Percentiles rank a stretch among this genome's conserved stretches.
Conservation (phyloP, 1,140 invertebrate species). For the Drosophila cardini region DNA sequence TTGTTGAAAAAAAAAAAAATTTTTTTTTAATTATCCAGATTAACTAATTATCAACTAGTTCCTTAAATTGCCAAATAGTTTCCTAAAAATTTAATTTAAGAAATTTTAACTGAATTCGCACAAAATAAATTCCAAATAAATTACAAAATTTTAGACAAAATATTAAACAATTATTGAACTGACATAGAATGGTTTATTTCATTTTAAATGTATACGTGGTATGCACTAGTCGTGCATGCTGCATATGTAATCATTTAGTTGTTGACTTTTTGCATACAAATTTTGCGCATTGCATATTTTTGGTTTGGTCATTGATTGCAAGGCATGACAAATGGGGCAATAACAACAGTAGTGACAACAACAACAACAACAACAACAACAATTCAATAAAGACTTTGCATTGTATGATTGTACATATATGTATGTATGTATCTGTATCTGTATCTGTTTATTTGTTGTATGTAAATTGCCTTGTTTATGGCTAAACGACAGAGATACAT, state of each 20-base stretch:
- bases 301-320: constrained; percentile 60
- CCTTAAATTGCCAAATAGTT: too few species aligned
- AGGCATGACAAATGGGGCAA: constrained; percentile 36
- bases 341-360: constrained; percentile 34
- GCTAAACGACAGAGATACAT: constrained; percentile 47
- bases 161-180: too few species aligned
- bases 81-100: too few species aligned
- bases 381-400: constrained; percentile 55
- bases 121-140: too few species aligned
- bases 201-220: background rate
- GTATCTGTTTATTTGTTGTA: constrained; percentile 22
- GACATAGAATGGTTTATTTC: too few species aligned
- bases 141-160: too few species aligned
- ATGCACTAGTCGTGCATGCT: background rate
- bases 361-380: constrained; percentile 33
- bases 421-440: too few species aligned
- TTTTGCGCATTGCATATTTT: constrained; percentile 29
- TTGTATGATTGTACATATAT: background rate
- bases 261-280: constrained; percentile 14
- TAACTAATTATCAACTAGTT: too few species aligned
- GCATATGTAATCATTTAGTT: background rate
- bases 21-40: too few species aligned
- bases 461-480: constrained; percentile 67
- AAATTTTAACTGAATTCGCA: too few species aligned
- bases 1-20: too few species aligned